These are phyloP conservation scores for Tyto alba DNA, from an alignment of 2,113 vertebrate species.

Conservation along the genomic window DNA sequence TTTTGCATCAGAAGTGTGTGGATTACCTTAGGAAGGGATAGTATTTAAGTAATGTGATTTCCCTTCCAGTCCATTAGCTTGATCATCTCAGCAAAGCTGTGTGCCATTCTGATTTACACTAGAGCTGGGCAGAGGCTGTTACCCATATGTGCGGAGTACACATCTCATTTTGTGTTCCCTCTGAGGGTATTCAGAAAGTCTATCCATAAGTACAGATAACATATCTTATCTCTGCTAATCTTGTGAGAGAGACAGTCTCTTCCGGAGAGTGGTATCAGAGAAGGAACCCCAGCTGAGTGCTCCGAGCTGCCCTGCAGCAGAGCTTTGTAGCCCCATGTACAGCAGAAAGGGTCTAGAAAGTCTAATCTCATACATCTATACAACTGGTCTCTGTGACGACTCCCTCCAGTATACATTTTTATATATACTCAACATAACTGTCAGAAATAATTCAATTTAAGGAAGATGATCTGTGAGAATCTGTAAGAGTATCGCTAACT, in stretches of 20 bases:
- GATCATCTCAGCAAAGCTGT: background rate
- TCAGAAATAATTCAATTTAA: background rate
- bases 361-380: background rate
- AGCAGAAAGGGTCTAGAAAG: background rate
- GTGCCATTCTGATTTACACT: background rate
- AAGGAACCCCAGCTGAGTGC: background rate
- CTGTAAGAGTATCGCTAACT: background rate
- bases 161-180: background rate
- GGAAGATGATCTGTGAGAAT: background rate
- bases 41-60: background rate
- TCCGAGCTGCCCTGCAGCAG: background rate
- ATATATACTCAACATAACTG: background rate
- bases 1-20: background rate
- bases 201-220: background rate
- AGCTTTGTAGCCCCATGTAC: background rate
- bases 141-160: background rate
- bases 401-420: background rate
- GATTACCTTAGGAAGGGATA: background rate
- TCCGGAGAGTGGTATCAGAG: background rate
- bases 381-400: background rate
- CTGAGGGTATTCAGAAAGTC: background rate
- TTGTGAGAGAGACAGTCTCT: background rate
- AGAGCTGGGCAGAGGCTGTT: background rate
- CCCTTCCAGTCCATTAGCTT: background rate
- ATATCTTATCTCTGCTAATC: background rate